Evolutionary conservation across 2,888 invertebrate species (phyloP), one percentile per base, ranked within the genome.

Genomic region (Globia sparganii): DNA sequence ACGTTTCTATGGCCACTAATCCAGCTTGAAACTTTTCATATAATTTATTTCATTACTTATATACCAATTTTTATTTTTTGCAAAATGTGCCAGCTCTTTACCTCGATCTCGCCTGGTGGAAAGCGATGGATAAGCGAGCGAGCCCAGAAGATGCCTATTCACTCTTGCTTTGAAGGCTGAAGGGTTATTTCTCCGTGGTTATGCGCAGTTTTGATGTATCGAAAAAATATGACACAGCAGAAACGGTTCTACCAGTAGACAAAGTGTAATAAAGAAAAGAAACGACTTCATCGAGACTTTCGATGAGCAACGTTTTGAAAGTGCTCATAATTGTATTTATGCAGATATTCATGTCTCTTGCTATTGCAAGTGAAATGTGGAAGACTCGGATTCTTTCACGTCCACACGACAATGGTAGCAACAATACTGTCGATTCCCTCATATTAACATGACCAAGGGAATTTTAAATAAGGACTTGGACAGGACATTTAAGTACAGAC

Each of bases 281-380:
- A 72, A 66, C 31, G n/a, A 53, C 71, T 75, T 21, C 58, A 46
- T 34, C 46, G 6, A 53, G 15, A 72, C 81, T 85, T 77, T 68
- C 78, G 70, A 81, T 43, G 53, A 62, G 40, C 74, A 72, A 58
- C 74, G 69, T 72, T 84, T 84, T 78, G 86, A 85, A 89, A 90
- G 88, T 89, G 78, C 70, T 75, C 70, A 72, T 81, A 81, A 85
- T 85, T 72, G 77, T 86, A 87, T 83, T 80, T 78, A 87, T 86
- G 85, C 81, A 87, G 78, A 89, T 85, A 80, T 83, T 67, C 64
- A 71, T 78, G 80, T 82, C 58, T 82, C 75, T 65, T 46, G 43
- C 21, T 58, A 25, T 56, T 49, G 66, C 34, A 53, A 80, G 76
- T 78, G 84, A 80, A 88, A 88, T 78, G 87, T 88, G 67, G 79